Percentiles rank a stretch among this genome's conserved stretches.
Evolutionary conservation across 2,113 vertebrate genomes (phyloP).

Genomic region (Gorsachius goisagi): DNA sequence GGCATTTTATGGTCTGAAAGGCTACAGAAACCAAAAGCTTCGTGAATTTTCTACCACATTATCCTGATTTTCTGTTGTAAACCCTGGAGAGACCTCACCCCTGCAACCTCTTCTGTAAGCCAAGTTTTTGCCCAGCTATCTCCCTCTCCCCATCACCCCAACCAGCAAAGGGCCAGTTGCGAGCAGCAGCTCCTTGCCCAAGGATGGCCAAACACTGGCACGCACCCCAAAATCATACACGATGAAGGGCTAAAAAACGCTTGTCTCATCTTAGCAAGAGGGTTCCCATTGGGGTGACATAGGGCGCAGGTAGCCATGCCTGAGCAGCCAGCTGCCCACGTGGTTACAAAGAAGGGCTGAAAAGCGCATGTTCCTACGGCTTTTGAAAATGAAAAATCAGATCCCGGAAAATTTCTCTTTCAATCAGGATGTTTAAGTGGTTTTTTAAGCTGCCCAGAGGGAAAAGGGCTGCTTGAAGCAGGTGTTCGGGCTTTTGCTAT

Average conservation of each 20-base stretch:
- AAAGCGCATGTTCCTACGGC: neutral
- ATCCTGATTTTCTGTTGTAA: neutral
- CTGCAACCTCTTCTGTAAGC: neutral
- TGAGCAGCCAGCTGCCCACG: rapidly evolving
- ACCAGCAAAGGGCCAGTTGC: neutral
- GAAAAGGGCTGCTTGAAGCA: neutral
- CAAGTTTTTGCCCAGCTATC: neutral
- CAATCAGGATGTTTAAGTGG: neutral
- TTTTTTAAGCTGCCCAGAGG: neutral
- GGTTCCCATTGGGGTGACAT: rapidly evolving
- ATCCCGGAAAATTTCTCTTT: neutral
- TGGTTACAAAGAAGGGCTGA: neutral
- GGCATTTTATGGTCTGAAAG: neutral
- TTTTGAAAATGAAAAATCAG: neutral
- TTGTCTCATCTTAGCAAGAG: rapidly evolving
- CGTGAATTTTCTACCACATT: neutral
- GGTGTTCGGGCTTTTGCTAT: neutral
- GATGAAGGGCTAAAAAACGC: neutral
- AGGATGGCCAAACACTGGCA: neutral
- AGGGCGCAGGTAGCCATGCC: neutral
- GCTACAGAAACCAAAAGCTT: neutral
- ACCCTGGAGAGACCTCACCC: neutral
- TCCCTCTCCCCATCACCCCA: neutral
- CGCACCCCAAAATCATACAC: neutral
- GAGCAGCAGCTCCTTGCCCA: neutral